Percentiles rank a stretch among this genome's conserved stretches.
Conservation (phyloP, 1,140 invertebrate species). For the Heliothis subflexa region DNA sequence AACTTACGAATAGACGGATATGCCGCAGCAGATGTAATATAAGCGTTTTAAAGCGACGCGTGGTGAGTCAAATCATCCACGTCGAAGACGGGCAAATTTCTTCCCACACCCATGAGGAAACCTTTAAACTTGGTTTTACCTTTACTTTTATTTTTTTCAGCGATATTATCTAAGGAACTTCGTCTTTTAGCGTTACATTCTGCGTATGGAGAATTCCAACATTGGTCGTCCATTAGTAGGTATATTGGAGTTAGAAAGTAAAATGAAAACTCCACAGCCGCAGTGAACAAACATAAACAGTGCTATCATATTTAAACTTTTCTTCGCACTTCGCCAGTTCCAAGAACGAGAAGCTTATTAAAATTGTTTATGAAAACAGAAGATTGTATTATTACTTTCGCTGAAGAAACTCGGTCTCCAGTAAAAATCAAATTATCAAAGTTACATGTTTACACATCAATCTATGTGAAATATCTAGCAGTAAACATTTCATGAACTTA, state of each 20-base stretch:
- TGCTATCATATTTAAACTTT: constrained; percentile 33
- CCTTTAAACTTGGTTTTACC: neutral
- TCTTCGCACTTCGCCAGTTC: constrained; percentile 33
- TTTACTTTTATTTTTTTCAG: neutral
- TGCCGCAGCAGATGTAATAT: neutral
- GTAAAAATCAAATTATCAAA: constrained; percentile 26
- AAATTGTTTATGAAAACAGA: constrained; percentile 38
- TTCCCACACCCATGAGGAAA: neutral
- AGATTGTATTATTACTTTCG: constrained; percentile 22
- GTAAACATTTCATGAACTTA: constrained; percentile 66
- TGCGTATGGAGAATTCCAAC: constrained; percentile 18
- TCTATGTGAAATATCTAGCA: constrained; percentile 55
- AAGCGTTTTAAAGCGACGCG: constrained; percentile 1
- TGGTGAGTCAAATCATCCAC: neutral
- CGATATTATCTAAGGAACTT: neutral
- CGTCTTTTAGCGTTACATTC: neutral
- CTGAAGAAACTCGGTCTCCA: neutral
- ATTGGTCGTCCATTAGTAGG: constrained; percentile 40
- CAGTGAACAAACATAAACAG: constrained; percentile 31
- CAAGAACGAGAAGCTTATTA: constrained; percentile 35
- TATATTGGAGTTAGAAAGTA: constrained; percentile 10
- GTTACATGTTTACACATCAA: constrained; percentile 51
- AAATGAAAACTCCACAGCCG: constrained; percentile 27
- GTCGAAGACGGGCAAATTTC: too few relatives aligned
- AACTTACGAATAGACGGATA: neutral